Evolutionary conservation across 2,888 invertebrate genomes (phyloP).

Genomic region (Marronus borbonicus): DNA sequence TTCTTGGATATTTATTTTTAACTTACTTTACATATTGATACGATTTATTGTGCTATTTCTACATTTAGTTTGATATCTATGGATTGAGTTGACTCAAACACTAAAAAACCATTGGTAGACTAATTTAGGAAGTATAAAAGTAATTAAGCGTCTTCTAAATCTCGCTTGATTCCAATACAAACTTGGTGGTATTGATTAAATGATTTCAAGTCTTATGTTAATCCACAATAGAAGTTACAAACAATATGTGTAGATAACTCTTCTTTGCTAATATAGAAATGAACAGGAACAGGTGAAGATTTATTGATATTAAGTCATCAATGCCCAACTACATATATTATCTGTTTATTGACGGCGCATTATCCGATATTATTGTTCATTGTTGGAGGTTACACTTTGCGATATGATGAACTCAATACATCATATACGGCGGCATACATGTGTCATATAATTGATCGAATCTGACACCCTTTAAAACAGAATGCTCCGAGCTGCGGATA

Average conservation of each 20-base stretch:
- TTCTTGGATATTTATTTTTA: no score
- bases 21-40: no score
- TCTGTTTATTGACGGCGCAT: conserved; percentile 39
- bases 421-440: conserved; percentile 2
- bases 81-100: no score
- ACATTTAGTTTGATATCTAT: no score
- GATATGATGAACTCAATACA: conserved; percentile 15
- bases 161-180: no score
- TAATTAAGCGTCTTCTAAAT: no score
- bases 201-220: conserved; percentile 4
- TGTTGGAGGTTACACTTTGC: conserved; percentile 45
- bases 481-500: conserved; percentile 22
- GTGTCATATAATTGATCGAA: conserved; percentile 46
- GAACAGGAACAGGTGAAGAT: conserved; percentile 25
- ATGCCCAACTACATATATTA: conserved; percentile 39
- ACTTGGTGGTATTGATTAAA: no score
- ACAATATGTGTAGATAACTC: conserved; percentile 2
- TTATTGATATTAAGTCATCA: conserved; percentile 44
- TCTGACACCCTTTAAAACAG: conserved; percentile 44
- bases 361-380: conserved; percentile 48
- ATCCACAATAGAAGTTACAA: not conserved
- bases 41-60: no score
- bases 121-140: no score
- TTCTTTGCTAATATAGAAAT: not conserved
- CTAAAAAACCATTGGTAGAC: no score